Evolutionary conservation across 2,888 invertebrate genomes (phyloP).

Genomic region (Arctia plantaginis): DNA sequence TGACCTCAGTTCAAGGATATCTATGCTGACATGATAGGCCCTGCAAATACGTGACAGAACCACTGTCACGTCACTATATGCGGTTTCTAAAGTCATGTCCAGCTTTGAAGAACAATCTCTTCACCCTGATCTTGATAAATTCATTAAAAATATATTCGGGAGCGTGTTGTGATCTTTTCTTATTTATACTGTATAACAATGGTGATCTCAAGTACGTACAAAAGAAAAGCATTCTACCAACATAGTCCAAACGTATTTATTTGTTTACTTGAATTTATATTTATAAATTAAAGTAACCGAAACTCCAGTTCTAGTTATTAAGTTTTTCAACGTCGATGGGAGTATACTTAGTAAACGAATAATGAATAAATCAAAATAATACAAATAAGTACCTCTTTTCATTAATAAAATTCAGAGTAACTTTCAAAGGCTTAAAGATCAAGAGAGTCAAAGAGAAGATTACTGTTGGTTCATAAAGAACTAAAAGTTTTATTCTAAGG

Average conservation of each 20-base stretch:
- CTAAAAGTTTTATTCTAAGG: slow-evolving; percentile 4
- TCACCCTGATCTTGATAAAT: slow-evolving; percentile 39
- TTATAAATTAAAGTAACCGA: neutral
- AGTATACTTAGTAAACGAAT: neutral
- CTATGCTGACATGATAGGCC: slow-evolving; percentile 30
- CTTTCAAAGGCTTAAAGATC: slow-evolving; percentile 4
- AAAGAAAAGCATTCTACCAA: no score
- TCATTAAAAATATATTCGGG: neutral
- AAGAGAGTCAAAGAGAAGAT: slow-evolving; percentile 5
- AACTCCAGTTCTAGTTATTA: no score
- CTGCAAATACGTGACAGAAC: slow-evolving; percentile 39
- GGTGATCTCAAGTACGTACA: no score
- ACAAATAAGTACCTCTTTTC: neutral
- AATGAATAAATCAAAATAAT: neutral
- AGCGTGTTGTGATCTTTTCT: neutral
- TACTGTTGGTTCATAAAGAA: slow-evolving; percentile 4
- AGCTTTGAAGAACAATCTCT: slow-evolving; percentile 22
- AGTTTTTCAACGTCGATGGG: no score
- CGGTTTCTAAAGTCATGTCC: slow-evolving; percentile 10
- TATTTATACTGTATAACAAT: no score
- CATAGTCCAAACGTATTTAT: no score
- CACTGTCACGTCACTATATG: slow-evolving; percentile 22
- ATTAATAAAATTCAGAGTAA: neutral
- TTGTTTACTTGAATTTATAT: no score
- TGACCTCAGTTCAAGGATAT: slow-evolving; percentile 43